Conservation (phyloP, 2,113 vertebrate species). For the Carassius carassius region DNA sequence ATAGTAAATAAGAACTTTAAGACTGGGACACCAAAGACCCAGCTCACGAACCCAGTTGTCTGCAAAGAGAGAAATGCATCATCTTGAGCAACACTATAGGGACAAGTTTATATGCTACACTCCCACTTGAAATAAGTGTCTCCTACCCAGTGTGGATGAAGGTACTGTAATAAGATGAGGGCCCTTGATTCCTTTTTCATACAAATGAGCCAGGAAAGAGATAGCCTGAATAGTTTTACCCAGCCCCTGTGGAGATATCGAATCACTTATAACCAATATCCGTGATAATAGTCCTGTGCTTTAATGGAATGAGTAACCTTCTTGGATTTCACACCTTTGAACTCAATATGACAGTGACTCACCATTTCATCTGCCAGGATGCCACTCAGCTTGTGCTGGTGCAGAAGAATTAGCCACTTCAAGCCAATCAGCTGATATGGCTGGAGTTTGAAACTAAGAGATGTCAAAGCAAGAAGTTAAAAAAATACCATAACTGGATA, state of each 20-base stretch:
- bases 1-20: constrained; percentile 89
- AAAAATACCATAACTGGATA: not conserved
- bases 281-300: not conserved
- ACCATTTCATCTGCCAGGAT: constrained; percentile 99
- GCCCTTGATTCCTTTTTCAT: constrained; percentile 82
- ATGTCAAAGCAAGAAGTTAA: not conserved
- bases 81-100: not conserved
- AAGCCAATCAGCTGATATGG: constrained; percentile 95
- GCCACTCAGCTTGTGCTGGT: constrained; percentile 90
- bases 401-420: constrained; percentile 91
- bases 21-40: constrained; percentile 87
- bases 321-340: not conserved
- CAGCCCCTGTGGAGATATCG: constrained; percentile 80
- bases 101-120: not conserved
- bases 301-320: not conserved
- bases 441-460: constrained; percentile 84
- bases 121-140: not conserved
- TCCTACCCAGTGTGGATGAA: constrained; percentile 92
- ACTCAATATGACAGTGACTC: constrained; percentile 55
- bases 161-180: constrained; percentile 95
- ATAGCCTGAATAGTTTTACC: constrained; percentile 98
- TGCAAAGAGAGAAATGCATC: constrained; percentile 57
- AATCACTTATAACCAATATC: not conserved
- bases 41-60: constrained; percentile 98
- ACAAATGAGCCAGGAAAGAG: constrained; percentile 89